phyloP scores from a whole-genome alignment of 2,113 vertebrate species.

The Morone chrysops region DNA sequence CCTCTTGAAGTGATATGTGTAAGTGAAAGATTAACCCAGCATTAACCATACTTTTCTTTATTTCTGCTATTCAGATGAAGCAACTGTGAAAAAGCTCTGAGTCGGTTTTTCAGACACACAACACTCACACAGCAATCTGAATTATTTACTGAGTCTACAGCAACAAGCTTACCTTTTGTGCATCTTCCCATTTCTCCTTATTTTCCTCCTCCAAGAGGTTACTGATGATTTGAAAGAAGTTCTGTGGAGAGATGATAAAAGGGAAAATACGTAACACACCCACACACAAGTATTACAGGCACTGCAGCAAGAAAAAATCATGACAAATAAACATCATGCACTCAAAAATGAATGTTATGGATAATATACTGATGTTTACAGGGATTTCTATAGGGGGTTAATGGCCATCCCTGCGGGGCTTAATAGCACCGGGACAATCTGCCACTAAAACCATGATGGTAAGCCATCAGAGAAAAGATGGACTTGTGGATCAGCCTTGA shows the following conservation, averaged over 20 bases:
- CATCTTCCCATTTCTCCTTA: slow-evolving; percentile 98
- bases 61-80: slow-evolving; percentile 38
- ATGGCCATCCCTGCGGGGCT: slow-evolving; percentile 39
- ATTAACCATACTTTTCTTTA: slow-evolving; percentile 44
- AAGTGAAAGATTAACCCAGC: slow-evolving; percentile 32
- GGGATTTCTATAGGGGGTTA: slow-evolving; percentile 43
- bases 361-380: slow-evolving; percentile 45
- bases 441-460: slow-evolving; percentile 35
- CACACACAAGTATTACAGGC: slow-evolving; percentile 59
- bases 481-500: slow-evolving; percentile 43
- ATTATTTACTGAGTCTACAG: slow-evolving; percentile 56
- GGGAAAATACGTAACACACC: slow-evolving; percentile 53
- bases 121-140: slow-evolving; percentile 43
- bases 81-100: slow-evolving; percentile 20
- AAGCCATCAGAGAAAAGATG: slow-evolving; percentile 44
- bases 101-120: slow-evolving; percentile 18
- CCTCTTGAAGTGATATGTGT: slow-evolving; percentile 42
- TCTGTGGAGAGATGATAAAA: slow-evolving; percentile 86
- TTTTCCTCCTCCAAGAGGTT: slow-evolving; percentile 99
- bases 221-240: slow-evolving; percentile 99
- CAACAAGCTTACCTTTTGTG: slow-evolving; percentile 91
- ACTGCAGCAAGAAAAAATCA: slow-evolving; percentile 56
- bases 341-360: slow-evolving; percentile 30
- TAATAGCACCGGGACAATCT: slow-evolving; percentile 44
- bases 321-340: slow-evolving; percentile 49